phyloP scores from a whole-genome alignment of 2,888 invertebrate genomes.

The Zygogramma bicolorata region DNA sequence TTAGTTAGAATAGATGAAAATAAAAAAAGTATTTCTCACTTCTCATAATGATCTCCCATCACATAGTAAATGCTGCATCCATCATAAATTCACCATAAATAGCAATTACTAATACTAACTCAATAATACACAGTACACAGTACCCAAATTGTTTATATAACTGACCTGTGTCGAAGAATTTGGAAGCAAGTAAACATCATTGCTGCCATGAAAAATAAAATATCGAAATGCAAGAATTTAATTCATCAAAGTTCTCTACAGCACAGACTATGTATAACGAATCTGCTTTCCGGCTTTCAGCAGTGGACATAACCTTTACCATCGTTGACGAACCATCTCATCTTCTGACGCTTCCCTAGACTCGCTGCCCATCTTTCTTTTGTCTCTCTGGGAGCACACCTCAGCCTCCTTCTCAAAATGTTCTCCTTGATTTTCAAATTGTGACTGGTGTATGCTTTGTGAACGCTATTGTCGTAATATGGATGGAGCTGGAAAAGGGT shows the following conservation, averaged over 20 bases:
- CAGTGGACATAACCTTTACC: constrained; percentile 39
- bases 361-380: constrained; percentile 49
- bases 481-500: constrained; percentile 54
- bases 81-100: no score
- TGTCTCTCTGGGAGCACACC: constrained; percentile 49
- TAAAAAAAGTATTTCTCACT: no score
- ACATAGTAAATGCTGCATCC: no score
- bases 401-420: constrained; percentile 52
- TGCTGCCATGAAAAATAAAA: neutral
- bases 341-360: constrained; percentile 52
- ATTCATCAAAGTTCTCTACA: neutral
- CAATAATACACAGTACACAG: no score
- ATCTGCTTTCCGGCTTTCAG: neutral
- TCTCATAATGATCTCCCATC: no score
- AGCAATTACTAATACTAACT: no score
- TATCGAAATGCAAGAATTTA: neutral
- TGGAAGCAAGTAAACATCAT: neutral
- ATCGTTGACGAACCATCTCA: constrained; percentile 48
- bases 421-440: constrained; percentile 58
- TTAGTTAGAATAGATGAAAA: no score
- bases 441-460: constrained; percentile 53
- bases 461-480: constrained; percentile 45
- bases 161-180: neutral
- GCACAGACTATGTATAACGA: neutral
- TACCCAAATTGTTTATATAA: no score